phyloP scores from a whole-genome alignment of 2,113 vertebrate genomes.

The Raja brachyura region DNA sequence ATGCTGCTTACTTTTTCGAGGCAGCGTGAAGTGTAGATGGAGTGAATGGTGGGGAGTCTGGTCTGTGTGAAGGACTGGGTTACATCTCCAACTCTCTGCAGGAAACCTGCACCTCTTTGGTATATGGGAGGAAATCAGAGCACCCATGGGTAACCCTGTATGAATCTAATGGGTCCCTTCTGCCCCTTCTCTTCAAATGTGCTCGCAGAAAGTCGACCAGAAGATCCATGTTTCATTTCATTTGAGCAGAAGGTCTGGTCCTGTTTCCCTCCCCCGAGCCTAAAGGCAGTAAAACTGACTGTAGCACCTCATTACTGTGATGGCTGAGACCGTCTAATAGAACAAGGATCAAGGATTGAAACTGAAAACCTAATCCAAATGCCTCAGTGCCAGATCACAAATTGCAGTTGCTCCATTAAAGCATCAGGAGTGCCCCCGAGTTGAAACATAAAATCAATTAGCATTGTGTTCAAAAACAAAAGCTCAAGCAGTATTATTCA shows the following conservation, averaged over 20 bases:
- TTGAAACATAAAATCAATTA: constrained; percentile 1
- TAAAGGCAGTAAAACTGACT: not conserved
- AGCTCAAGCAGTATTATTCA: not conserved
- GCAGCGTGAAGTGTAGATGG: no score
- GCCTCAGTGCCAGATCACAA: not conserved
- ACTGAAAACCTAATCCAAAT: no score
- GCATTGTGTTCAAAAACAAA: not conserved
- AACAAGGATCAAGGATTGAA: not conserved
- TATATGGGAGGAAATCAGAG: no score
- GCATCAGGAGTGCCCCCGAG: not conserved
- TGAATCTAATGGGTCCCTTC: not conserved
- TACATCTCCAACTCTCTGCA: no score
- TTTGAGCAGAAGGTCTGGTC: not conserved
- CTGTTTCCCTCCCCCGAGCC: not conserved
- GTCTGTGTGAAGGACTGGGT: no score
- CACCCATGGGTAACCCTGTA: not conserved
- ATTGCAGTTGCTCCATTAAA: not conserved
- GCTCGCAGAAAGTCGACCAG: no score
- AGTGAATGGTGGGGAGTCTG: no score
- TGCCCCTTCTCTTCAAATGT: not conserved
- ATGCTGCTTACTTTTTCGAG: no score
- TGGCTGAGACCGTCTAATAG: not conserved
- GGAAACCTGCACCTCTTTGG: no score
- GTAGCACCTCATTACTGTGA: not conserved
- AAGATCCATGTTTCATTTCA: not conserved